Evolutionary conservation across 2,888 invertebrate species (phyloP), one percentile per base, ranked within the genome.

Genomic region (Agrotis exclamationis): DNA sequence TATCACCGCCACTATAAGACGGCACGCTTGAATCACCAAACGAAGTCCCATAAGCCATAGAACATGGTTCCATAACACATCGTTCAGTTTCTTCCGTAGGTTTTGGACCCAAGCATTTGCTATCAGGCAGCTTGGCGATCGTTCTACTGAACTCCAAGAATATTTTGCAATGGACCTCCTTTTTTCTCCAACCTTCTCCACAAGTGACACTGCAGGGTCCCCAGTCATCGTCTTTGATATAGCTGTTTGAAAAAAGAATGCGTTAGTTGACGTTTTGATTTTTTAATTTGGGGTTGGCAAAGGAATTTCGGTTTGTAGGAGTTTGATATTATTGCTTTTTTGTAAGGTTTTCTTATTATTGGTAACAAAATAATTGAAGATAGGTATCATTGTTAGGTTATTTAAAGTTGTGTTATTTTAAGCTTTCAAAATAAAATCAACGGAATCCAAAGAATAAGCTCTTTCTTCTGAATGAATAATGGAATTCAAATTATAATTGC

Each of bases 101-200:
- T 89, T 98, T 99, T 0, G 97, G 97, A 0, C 99, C 99, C 85
- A 98, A 97, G 90, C 99, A 99, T 89, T 99, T 98, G 65, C 97
- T 97, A 89, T 99, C 99, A 0, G 99, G 98, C 14, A 99, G 96
- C 83, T 98, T 98, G 7, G 98, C 98, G 65, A 98, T 98, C 0
- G 99, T 99, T 83, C 98, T 97, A 70, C 99, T 98, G 93, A 99
- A 99, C 92, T 99, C 99, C 76, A 99, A 96, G 94, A 98, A 99
- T 87, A 99, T 99, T 96, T 98, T 99, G 96, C 99, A 99, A 85
- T 98, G 97, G n/a, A 99, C 99, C 85, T 98, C 97, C 47, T 99
- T 97, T 80, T 97, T 97, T n/a, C 98, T 96, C 84, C 98, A 96
- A 0, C 99, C 99, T 91, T 98, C 98, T 1, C 99, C 99, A 90